Base-by-base conservation (phyloP, 2,888 invertebrate genomes). In the Keiferia lycopersicella region DNA sequence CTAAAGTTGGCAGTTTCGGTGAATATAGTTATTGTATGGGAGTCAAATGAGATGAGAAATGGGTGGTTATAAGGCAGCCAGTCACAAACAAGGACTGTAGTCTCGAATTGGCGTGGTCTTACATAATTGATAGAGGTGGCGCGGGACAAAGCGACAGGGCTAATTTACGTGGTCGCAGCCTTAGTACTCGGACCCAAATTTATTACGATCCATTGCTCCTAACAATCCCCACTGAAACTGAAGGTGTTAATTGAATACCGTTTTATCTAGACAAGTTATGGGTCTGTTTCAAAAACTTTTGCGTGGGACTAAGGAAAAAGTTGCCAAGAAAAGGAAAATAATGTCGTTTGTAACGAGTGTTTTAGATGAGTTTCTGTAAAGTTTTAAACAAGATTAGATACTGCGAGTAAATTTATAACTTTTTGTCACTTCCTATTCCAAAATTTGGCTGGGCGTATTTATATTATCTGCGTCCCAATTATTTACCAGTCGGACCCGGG, bases 91-190 rank as follows among this genome's bases (percentile, higher is more conserved):
- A 74, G 70, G 72, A 71, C 72, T 73, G 73, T 71, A 77, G 73
- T 72, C 68, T 73, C 68, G 73, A 78, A 80, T 80, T 76, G 81
- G 77, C 77, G 76, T 78, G 71, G 77, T 72, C 76, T 77, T 85
- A 83, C 80, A 86, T 83, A 84, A 84, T 84, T 83, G 82, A 87
- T 86, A 79, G 80, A 73, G 71, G 71, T 68, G 72, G 75, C 71
- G 76, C 16, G 69, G 69, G 14, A 53, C 22, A 76, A 76, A 71
- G 72, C 74, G 82, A 82, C 81, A 77, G 75, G 72, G 74, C 76
- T 82, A 83, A 87, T 86, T 86, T 83, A 83, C 80, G 79, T 72
- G 74, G 74, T 69, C 70, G 65, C 69, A 75, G 76, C 16, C 56
- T 34, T 34, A 6, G 26, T 34, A 56, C 26, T 56, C 14, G 22